These are phyloP conservation scores for human DNA, from an alignment of 2,113 vertebrate species.

Conservation along the genomic window DNA sequence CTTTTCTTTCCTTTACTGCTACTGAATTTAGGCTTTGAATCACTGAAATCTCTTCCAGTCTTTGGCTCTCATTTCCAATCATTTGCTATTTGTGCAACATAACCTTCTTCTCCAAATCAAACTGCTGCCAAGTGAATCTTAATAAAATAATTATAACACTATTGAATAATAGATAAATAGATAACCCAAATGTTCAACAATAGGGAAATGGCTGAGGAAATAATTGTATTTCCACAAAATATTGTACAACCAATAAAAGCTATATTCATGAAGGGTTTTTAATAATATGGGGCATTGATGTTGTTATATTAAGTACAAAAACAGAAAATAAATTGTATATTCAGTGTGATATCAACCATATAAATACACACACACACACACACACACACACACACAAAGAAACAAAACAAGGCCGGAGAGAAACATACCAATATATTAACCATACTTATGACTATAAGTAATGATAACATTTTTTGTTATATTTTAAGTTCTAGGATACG, in stretches of 20 bases:
- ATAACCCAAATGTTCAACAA: slow-evolving; percentile 16
- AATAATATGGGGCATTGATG: neutral
- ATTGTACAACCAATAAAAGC: neutral
- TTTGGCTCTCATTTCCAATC: neutral
- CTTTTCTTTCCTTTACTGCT: neutral
- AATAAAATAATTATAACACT: slow-evolving; percentile 52
- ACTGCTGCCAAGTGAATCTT: slow-evolving; percentile 31
- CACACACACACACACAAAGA: neutral
- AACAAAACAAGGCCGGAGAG: neutral
- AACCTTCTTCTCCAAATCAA: slow-evolving; percentile 20
- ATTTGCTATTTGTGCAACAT: slow-evolving; percentile 37
- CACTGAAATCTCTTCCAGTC: neutral
- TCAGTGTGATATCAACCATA: neutral
- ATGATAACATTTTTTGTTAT: neutral
- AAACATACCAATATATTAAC: slow-evolving; percentile 38
- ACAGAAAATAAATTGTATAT: slow-evolving; percentile 14
- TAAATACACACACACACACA: neutral
- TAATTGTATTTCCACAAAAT: slow-evolving; percentile 30
- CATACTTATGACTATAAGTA: neutral
- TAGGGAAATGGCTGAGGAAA: slow-evolving; percentile 21
- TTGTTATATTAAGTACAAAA: neutral
- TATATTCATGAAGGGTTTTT: slow-evolving; percentile 35
- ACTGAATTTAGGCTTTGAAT: neutral
- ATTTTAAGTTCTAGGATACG: too few species aligned
- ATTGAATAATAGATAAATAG: slow-evolving; percentile 38